Conservation (phyloP, 2,888 invertebrate genomes). For the Biston betularia region DNA sequence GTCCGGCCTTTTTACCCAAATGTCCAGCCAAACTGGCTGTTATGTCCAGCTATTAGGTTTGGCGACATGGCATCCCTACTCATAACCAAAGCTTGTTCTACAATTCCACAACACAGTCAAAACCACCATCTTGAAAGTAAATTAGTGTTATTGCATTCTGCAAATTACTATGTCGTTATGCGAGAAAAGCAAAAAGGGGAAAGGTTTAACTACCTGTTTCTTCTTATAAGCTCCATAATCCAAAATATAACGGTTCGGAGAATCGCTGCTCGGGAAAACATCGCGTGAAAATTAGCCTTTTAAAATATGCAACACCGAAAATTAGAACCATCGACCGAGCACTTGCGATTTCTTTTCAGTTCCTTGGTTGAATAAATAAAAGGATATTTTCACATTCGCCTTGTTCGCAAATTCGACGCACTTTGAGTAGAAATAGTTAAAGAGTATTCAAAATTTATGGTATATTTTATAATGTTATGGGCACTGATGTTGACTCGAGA, state of each 20-base stretch:
- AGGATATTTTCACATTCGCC: not conserved
- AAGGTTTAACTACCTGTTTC: conserved; percentile 22
- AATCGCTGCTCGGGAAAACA: conserved; percentile 39
- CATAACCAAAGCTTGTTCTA: not conserved
- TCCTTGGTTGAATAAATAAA: conserved; percentile 23
- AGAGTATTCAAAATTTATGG: not conserved
- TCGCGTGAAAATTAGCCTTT: conserved; percentile 40
- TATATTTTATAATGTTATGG: too few relatives aligned
- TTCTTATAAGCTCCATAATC: conserved; percentile 28
- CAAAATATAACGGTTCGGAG: conserved; percentile 31
- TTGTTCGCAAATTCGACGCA: conserved; percentile 2
- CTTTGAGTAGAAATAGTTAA: not conserved
- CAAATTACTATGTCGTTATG: conserved; percentile 18
- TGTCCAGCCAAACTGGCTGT: too few relatives aligned
- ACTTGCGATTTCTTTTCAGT: conserved; percentile 37
- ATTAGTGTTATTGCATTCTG: conserved; percentile 24
- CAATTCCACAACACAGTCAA: conserved; percentile 6
- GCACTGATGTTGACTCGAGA: too few relatives aligned
- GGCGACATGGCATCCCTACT: too few relatives aligned
- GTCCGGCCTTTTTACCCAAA: too few relatives aligned
- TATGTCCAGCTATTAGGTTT: too few relatives aligned
- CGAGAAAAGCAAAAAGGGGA: conserved; percentile 22
- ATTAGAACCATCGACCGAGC: conserved; percentile 44
- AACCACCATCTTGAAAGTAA: conserved; percentile 22
- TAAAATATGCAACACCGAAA: conserved; percentile 50